A percentile compares a stretch with the other conserved stretches of the same genome.
These are phyloP conservation scores for Lichenostomus cassidix DNA, from an alignment of 2,113 vertebrate genomes.

Conservation along the genomic window DNA sequence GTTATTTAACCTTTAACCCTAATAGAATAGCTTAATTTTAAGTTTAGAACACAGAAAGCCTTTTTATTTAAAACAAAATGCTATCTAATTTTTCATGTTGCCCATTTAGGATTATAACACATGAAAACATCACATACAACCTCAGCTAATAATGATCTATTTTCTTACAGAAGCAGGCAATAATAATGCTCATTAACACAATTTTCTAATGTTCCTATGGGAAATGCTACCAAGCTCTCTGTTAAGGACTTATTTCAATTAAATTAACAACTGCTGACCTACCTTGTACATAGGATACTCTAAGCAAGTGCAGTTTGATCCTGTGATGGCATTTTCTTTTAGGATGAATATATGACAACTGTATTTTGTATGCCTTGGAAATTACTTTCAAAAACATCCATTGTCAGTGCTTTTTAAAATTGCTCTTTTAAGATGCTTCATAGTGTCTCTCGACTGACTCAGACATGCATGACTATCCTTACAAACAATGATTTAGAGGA, in stretches of 20 bases:
- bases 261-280: slow-evolving; percentile 63
- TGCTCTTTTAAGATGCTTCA: not conserved
- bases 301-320: not conserved
- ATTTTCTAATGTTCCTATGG: slow-evolving; percentile 62
- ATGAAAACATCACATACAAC: slow-evolving; percentile 37
- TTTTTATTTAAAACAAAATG: slow-evolving; percentile 17
- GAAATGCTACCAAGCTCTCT: slow-evolving; percentile 69
- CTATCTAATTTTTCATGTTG: slow-evolving; percentile 33
- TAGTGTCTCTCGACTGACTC: slow-evolving; percentile 14
- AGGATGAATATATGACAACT: not conserved
- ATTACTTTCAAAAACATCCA: not conserved
- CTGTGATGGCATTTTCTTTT: not conserved
- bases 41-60: slow-evolving; percentile 24
- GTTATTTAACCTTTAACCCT: slow-evolving; percentile 62
- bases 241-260: slow-evolving; percentile 70
- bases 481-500: slow-evolving; percentile 71
- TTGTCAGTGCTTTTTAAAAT: not conserved
- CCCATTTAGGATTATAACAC: not conserved
- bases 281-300: slow-evolving; percentile 24
- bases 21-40: slow-evolving; percentile 52
- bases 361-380: not conserved
- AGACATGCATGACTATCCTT: slow-evolving; percentile 53
- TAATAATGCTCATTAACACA: slow-evolving; percentile 68
- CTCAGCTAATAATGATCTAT: slow-evolving; percentile 73
- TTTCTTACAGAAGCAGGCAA: slow-evolving; percentile 61